Percentiles rank a stretch among this genome's conserved stretches.
These are phyloP conservation scores for Drosophila subquinaria DNA, from an alignment of 2,888 invertebrate species.

Conservation along the genomic window DNA sequence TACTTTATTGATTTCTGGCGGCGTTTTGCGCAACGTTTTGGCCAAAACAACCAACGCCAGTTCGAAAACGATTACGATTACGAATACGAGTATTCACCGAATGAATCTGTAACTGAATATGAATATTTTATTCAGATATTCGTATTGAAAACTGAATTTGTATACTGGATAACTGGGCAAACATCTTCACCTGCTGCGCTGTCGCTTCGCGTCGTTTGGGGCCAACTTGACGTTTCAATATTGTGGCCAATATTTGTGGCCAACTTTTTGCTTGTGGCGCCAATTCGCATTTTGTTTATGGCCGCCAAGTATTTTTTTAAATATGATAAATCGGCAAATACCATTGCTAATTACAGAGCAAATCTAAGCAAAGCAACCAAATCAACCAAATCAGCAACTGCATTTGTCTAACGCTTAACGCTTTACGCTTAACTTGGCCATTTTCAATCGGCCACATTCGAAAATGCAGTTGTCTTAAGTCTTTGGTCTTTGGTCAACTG, in stretches of 20 bases:
- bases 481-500: too few species aligned
- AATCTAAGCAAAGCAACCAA: conserved; percentile 27
- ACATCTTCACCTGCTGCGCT: conserved; percentile 76
- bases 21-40: conserved; percentile 63
- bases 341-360: conserved; percentile 66
- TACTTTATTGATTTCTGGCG: conserved; percentile 75
- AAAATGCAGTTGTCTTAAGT: too few species aligned
- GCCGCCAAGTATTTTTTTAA: conserved; percentile 51
- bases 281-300: conserved; percentile 60
- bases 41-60: conserved; percentile 45
- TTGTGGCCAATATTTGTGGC: conserved; percentile 45
- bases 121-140: conserved; percentile 20
- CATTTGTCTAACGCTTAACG: conserved; percentile 53
- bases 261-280: conserved; percentile 45
- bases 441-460: conserved; percentile 34
- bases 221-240: conserved; percentile 39
- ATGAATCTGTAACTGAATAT: conserved; percentile 40
- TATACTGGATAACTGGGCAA: conserved; percentile 56
- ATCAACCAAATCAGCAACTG: conserved; percentile 50
- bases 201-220: conserved; percentile 12
- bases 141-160: conserved; percentile 38
- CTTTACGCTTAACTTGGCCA: conserved; percentile 35
- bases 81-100: conserved; percentile 36
- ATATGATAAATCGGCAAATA: conserved; percentile 71
- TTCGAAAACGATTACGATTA: conserved; percentile 42